Conservation (phyloP, 2,888 invertebrate genomes). For the Uloborus plumipes region DNA sequence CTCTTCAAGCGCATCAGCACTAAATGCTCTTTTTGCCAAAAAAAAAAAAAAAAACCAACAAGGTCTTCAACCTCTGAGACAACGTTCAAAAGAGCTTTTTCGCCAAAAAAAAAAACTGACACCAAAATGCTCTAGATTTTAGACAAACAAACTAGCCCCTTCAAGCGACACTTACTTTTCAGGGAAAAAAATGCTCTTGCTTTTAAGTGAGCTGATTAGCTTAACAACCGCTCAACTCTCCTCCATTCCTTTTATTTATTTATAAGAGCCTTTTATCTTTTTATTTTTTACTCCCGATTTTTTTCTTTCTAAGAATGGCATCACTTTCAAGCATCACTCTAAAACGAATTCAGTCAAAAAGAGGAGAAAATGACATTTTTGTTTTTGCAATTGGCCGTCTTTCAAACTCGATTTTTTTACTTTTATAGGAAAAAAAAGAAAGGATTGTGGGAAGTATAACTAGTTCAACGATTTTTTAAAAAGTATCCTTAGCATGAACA, state of each 20-base stretch:
- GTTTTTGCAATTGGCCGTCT: background rate
- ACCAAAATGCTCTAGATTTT: constrained; percentile 13
- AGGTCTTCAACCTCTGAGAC: constrained; percentile 43
- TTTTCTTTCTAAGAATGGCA: constrained; percentile 4
- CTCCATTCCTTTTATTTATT: constrained; percentile 28
- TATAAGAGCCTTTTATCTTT: constrained; percentile 18
- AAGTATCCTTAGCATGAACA: too few species aligned
- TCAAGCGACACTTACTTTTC: constrained; percentile 18
- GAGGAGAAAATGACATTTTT: constrained; percentile 32
- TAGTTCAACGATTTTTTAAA: too few species aligned
- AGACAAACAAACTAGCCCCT: constrained; percentile 34
- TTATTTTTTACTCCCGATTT: background rate
- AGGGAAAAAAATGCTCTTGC: background rate
- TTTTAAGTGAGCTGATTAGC: constrained; percentile 50
- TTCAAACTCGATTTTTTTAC: too few species aligned
- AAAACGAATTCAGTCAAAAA: constrained; percentile 37
- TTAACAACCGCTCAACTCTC: constrained; percentile 17
- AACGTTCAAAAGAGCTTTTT: constrained; percentile 9
- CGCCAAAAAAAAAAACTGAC: background rate
- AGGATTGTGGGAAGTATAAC: too few species aligned
- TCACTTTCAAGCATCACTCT: constrained; percentile 31
- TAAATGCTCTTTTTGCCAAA: too few species aligned
- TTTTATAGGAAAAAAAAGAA: too few species aligned
- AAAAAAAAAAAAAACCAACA: background rate
- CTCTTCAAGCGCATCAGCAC: too few species aligned